Evolutionary conservation across 2,888 invertebrate genomes (phyloP).

Genomic region (Adineta ricciae): DNA sequence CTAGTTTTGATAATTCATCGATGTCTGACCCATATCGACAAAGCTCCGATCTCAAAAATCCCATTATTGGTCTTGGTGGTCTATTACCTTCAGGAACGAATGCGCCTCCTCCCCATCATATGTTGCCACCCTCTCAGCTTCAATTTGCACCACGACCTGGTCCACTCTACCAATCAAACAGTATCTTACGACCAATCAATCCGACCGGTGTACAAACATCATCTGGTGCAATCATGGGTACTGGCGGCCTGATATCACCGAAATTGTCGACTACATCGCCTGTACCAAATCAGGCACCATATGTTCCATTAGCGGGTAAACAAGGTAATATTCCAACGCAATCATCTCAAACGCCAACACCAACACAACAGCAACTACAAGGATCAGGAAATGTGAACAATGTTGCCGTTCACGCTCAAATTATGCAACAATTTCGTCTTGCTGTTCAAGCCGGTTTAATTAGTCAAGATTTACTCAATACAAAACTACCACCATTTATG

Average conservation of each 20-base stretch:
- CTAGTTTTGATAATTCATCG: neutral
- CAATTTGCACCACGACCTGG: neutral
- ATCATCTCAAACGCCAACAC: neutral
- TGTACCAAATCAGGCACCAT: constrained; percentile 2
- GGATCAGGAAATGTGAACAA: neutral
- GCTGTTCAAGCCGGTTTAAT: constrained; percentile 28
- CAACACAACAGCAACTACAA: neutral
- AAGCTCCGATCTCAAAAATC: neutral
- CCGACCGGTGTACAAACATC: neutral
- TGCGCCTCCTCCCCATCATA: neutral
- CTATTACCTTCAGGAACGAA: neutral
- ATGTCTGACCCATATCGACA: neutral
- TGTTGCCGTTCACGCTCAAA: constrained; percentile 22
- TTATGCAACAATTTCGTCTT: constrained; percentile 25
- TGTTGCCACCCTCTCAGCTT: neutral
- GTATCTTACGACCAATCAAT: constrained; percentile 24
- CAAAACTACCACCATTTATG: constrained; percentile 27
- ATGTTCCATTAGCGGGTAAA: neutral
- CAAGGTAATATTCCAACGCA: neutral
- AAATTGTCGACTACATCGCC: neutral
- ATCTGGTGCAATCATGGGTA: neutral
- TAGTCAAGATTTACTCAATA: constrained; percentile 29
- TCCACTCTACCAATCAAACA: neutral
- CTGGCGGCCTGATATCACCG: neutral
- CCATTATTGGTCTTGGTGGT: neutral